Evolutionary conservation across 1,140 invertebrate species (phyloP).

Genomic region (Chelonus insularis): DNA sequence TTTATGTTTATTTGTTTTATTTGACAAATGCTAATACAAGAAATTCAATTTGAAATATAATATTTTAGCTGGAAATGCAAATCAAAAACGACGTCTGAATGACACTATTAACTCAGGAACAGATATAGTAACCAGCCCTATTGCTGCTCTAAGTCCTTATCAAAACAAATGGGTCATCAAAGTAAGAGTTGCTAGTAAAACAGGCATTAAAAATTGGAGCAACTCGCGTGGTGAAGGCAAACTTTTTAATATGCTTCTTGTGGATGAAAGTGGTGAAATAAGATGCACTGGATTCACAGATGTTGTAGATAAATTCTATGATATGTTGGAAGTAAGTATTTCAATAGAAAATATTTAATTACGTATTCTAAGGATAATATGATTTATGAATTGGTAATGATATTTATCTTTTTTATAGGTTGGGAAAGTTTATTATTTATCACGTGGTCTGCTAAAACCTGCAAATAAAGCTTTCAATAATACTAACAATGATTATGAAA

Average conservation of each 20-base stretch:
- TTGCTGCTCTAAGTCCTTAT: conserved; percentile 83
- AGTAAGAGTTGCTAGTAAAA: conserved; percentile 85
- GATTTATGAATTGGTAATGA: conserved; percentile 5
- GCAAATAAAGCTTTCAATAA: conserved; percentile 89
- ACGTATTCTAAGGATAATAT: no score
- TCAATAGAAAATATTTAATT: no score
- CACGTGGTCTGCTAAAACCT: conserved; percentile 78
- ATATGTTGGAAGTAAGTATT: conserved; percentile 77
- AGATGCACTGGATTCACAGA: conserved; percentile 92
- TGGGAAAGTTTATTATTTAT: conserved; percentile 88
- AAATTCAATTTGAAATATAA: no score
- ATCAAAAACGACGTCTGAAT: conserved; percentile 26
- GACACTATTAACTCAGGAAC: conserved; percentile 27
- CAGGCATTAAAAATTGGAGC: conserved; percentile 81
- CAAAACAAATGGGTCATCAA: conserved; percentile 95
- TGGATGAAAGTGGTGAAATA: conserved; percentile 95
- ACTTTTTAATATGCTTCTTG: conserved; percentile 88
- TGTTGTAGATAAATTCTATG: conserved; percentile 86
- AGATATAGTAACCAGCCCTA: conserved; percentile 62
- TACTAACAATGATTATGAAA: conserved; percentile 94
- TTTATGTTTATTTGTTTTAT: not conserved
- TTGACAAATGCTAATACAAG: not conserved
- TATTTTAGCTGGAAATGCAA: no score
- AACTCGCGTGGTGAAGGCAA: conserved; percentile 92
- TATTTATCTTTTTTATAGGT: conserved; percentile 59